These are phyloP conservation scores for Dolichoris vasculosae DNA, from an alignment of 1,140 invertebrate species.

Conservation along the genomic window DNA sequence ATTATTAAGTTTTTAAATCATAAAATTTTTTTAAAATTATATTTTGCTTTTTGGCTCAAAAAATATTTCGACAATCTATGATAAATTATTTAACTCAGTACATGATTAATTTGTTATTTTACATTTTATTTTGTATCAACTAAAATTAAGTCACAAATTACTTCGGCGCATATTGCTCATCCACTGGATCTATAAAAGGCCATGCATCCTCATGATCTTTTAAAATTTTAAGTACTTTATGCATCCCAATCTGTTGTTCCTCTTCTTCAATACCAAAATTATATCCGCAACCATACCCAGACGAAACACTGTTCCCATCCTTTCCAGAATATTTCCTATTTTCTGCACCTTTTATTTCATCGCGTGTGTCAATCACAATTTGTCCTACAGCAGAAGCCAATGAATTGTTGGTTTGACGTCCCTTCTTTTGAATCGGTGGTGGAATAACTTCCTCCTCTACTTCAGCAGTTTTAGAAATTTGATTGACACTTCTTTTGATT, in stretches of 20 bases:
- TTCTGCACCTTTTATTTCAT: conserved; percentile 63
- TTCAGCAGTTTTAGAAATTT: conserved; percentile 65
- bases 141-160: conserved; percentile 71
- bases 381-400: conserved; percentile 87
- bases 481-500: conserved; percentile 62
- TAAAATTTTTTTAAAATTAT: no score
- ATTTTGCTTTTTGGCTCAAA: background rate
- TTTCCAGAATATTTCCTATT: conserved; percentile 65
- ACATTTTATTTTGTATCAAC: background rate
- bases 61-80: background rate
- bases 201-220: conserved; percentile 92
- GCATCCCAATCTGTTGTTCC: conserved; percentile 89
- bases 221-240: conserved; percentile 89
- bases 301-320: conserved; percentile 62
- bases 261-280: conserved; percentile 78
- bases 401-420: conserved; percentile 91
- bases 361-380: conserved; percentile 81
- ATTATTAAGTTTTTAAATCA: background rate
- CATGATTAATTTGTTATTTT: background rate
- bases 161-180: conserved; percentile 92
- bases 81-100: background rate
- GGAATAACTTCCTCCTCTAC: conserved; percentile 71
- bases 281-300: conserved; percentile 66
- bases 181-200: conserved; percentile 93
- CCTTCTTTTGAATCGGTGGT: conserved; percentile 77